phyloP scores from a whole-genome alignment of 2,888 invertebrate genomes.

The Acronicta aceris region DNA sequence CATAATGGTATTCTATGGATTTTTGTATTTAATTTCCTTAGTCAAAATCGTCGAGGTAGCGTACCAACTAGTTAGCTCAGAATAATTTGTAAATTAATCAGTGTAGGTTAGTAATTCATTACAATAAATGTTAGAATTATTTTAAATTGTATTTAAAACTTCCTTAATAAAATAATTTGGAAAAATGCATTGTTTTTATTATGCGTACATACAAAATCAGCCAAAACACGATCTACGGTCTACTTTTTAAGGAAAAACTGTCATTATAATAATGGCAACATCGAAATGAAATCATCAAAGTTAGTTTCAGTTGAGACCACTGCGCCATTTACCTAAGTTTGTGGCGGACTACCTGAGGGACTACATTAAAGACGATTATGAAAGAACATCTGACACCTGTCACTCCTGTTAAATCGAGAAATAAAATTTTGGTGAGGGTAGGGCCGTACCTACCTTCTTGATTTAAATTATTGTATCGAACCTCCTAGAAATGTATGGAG shows the following conservation, averaged over 20 bases:
- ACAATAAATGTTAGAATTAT: conserved; percentile 68
- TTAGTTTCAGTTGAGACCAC: no score
- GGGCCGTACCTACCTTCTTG: no score
- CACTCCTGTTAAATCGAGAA: no score
- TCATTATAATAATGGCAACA: neutral
- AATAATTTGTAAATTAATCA: conserved; percentile 75
- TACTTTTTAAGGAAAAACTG: no score
- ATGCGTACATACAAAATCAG: neutral
- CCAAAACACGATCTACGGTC: neutral
- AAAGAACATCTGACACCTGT: no score
- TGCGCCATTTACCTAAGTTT: no score
- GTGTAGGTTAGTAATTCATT: conserved; percentile 67
- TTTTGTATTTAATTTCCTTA: conserved; percentile 66
- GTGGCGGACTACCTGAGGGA: no score
- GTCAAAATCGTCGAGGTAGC: conserved; percentile 71
- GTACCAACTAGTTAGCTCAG: conserved; percentile 65
- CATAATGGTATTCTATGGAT: conserved; percentile 58
- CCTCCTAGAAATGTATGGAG: no score
- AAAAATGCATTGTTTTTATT: conserved; percentile 18
- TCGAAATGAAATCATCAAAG: no score
- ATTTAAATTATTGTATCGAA: no score
- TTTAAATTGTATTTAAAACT: conserved; percentile 84
- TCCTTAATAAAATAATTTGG: conserved; percentile 77
- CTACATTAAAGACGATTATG: no score
- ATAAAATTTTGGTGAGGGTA: no score